A percentile compares a stretch with the other conserved stretches of the same genome.
phyloP scores from a whole-genome alignment of 2,113 vertebrate species.

The Dromiciops gliroides region DNA sequence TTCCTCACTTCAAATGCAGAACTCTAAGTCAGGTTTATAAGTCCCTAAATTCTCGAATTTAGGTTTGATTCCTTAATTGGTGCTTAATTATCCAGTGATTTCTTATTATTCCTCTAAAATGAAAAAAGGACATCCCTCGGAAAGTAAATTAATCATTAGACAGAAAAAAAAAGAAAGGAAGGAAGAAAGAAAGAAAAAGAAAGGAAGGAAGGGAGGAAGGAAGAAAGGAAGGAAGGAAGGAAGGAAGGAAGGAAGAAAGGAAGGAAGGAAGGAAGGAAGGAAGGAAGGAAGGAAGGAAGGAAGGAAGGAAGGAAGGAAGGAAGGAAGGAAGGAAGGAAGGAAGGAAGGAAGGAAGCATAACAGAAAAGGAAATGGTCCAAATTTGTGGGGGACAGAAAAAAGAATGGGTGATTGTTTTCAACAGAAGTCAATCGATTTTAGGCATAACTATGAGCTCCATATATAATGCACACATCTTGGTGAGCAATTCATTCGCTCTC shows the following conservation, averaged over 20 bases:
- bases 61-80: not conserved
- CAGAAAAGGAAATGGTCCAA: not conserved
- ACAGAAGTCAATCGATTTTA: not conserved
- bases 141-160: no score
- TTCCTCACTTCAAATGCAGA: not conserved
- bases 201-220: no score
- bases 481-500: slow-evolving; percentile 17
- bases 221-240: not conserved
- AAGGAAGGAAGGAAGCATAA: slow-evolving; percentile 6
- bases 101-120: not conserved
- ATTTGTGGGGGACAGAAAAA: not conserved
- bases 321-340: slow-evolving; percentile 4
- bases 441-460: slow-evolving; percentile 18
- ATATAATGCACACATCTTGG: not conserved
- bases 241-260: no score
- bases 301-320: no score
- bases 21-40: not conserved
- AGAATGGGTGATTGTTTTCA: slow-evolving; percentile 9
- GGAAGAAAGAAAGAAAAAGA: not conserved
- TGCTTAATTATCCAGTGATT: not conserved
- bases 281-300: not conserved
- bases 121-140: not conserved
- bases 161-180: slow-evolving; percentile 43
- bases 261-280: not conserved
- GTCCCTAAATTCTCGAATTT: slow-evolving; percentile 40